These are phyloP conservation scores for Syngnathus floridae DNA, from an alignment of 2,113 vertebrate genomes.

Conservation along the genomic window DNA sequence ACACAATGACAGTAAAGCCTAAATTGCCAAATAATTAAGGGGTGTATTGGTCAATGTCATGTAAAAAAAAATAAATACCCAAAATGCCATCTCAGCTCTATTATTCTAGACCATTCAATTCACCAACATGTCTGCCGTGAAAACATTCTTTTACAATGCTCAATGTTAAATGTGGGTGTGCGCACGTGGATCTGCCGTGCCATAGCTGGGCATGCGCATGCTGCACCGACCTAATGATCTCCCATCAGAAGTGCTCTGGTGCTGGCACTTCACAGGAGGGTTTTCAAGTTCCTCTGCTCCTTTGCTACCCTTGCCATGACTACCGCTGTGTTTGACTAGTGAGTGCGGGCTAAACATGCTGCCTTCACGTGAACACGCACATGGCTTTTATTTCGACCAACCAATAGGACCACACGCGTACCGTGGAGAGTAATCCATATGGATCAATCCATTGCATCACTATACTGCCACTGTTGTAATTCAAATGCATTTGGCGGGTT, in stretches of 20 bases:
- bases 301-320: neutral
- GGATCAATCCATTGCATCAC: neutral
- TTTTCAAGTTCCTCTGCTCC: neutral
- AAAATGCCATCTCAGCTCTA: too few species aligned
- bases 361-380: neutral
- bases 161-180: too few species aligned
- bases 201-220: too few species aligned
- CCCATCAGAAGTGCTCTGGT: too few species aligned
- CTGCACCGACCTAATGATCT: too few species aligned
- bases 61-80: too few species aligned
- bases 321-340: neutral
- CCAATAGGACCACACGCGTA: neutral
- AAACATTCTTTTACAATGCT: too few species aligned
- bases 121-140: too few species aligned
- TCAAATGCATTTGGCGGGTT: too few species aligned
- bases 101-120: too few species aligned
- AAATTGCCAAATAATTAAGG: neutral
- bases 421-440: neutral
- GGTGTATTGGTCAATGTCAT: too few species aligned
- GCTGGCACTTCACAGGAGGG: neutral
- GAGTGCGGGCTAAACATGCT: neutral
- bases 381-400: neutral
- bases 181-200: too few species aligned
- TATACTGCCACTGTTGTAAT: neutral
- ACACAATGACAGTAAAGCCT: neutral